A percentile compares a stretch with the other conserved stretches of the same genome.
Evolutionary conservation across 2,797 vertebrate species (phyloP).

Genomic region (Myiothlypis chrysogaster): DNA sequence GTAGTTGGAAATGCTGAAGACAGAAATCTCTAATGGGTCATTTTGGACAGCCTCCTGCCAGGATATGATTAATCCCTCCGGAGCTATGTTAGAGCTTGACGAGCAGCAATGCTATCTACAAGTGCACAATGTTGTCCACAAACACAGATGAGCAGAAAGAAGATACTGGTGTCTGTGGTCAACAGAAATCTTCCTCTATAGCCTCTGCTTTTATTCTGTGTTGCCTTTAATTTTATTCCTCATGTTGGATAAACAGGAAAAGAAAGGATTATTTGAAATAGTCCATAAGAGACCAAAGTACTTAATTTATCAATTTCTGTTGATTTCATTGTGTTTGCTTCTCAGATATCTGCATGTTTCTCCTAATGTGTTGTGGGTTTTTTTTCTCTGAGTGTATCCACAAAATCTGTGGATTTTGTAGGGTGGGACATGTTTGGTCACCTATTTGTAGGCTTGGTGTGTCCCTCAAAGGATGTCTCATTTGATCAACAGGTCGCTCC

Average conservation of each 20-base stretch:
- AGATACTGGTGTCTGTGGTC: not conserved
- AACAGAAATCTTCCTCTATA: not conserved
- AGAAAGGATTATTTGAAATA: not conserved
- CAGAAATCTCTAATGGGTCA: constrained; percentile 21
- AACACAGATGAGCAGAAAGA: not conserved
- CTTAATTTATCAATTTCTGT: not conserved
- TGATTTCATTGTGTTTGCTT: not conserved
- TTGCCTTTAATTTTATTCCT: not conserved
- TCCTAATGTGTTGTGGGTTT: fast-evolving
- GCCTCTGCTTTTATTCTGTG: not conserved
- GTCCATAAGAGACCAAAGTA: not conserved
- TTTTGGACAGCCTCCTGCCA: constrained; percentile 44
- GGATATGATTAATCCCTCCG: not conserved
- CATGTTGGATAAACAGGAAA: not conserved
- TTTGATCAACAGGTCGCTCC: not conserved
- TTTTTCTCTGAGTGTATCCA: not conserved
- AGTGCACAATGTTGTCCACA: not conserved
- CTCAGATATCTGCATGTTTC: not conserved
- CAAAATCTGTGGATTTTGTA: not conserved
- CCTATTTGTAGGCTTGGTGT: not conserved
- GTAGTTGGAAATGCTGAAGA: not conserved
- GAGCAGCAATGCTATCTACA: not conserved
- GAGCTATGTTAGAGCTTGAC: not conserved
- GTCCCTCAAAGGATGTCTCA: not conserved
- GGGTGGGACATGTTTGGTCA: not conserved